Evolutionary conservation across 1,140 invertebrate genomes (phyloP), one percentile per base, ranked within the genome.

Genomic region (Nixonia krombeini): DNA sequence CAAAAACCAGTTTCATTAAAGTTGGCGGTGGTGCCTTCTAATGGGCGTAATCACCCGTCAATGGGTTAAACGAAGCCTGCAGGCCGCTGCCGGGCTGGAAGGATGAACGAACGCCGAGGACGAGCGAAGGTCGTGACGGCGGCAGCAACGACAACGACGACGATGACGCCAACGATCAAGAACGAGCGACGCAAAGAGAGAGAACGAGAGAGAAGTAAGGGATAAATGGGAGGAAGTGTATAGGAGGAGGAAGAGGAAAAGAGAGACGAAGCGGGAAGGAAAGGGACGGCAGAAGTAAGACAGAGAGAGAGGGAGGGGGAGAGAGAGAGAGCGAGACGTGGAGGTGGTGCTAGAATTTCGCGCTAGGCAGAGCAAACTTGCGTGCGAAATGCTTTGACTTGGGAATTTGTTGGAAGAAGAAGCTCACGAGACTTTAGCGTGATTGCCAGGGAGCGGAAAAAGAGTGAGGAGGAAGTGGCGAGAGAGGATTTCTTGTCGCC

Each of bases 401-500:
- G 21, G 52, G 26, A 17, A 35, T 33, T 38, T 26, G 33, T 15
- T 25, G 35, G 31, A 37, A 38, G 46, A 38, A 46, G 58, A 49
- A 25, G 31, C 33, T 37, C 38, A 35, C 28, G 38, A 18, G 41
- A 35, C 35, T 28, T 41, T 40, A 10, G 7, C 21, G 28, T 51
- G 35, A 51, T 51, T 51, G 40, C 46, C 47, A 10, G 28, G 13
- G 8, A 42, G 6, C 12, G 53, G 50, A 74, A 71, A 68, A 63
- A 63, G 13, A 12, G 2, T 33, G 2, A 47, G 35, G 42, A 53
- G 58, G 53, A 44, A 55, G 58, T 41, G 28, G 47, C 58, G 56
- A 62, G 49, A 65, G 63, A 73, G 55, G 67, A 66, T 63, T 81
- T 81, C 71, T 80, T 78, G 74, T 79, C 72, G 61, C 67, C 61